Evolutionary conservation across 30 jellyfish, hydroid and myxozoan genomes (phyloP), one percentile per base, ranked within the genome.

Genomic region (Aurelia coerulea): DNA sequence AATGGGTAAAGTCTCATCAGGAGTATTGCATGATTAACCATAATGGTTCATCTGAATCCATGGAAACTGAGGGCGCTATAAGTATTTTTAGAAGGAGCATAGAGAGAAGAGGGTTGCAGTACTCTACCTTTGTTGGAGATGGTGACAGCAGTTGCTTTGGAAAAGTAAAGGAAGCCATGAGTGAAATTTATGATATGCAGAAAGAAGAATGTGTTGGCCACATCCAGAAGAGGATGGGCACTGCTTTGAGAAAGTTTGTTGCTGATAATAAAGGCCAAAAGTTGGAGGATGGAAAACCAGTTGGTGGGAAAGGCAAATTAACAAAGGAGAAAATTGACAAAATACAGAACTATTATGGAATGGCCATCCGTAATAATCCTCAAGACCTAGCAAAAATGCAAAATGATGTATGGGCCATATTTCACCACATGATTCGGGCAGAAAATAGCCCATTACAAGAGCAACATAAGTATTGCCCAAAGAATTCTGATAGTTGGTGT

Each of bases 81-180:
- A 60, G 41, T 41, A 84, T 60, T 14, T 73, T 73, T 73, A 29
- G 5, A 63, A 41, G 81, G 73, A 29, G 78, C 2, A 81, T 81
- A 13, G 83, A 67, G 42, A 42, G 68, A 4, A 46, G 84, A 23
- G 41, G 76, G 1, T 32, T 81, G 62, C 11, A 56, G 23, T 81
- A 81, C 75, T 41, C 85, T 42, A 46, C 46, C 23, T 66, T 81
- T 37, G 84, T 81, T 41, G 91, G 91, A 2, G 91, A 81, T 67
- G 91, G 91, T 14, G 91, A 81, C 58, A 81, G 84, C 64, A 31
- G 84, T 46, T 81, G 91, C 76, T 81, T 29, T 81, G 91, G 86
- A 35, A 69, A 50, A 39, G 91, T 81, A 8, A 2, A 18, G 54
- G 85, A 50, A 16, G 86, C 68, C 15, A 1, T 67, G 65, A 74